Base-by-base conservation (phyloP, 2,113 vertebrate species). In the Ondatra zibethicus region DNA sequence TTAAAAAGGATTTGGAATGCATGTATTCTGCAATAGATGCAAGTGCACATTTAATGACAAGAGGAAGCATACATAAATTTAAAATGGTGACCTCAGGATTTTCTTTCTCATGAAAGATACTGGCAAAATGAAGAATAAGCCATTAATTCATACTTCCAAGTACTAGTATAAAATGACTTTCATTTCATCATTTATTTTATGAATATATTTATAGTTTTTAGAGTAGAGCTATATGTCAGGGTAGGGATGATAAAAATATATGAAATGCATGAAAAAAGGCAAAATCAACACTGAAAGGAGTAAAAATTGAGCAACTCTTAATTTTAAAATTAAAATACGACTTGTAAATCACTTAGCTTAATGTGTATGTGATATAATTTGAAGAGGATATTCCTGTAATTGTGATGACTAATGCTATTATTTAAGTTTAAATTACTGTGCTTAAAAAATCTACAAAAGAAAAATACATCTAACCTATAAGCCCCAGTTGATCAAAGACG, bases 91-190 rank as follows among this genome's bases (percentile, higher is more conserved):
- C 33, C 29, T 52, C 6, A 70, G 39, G 33, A 84, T 77, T 58
- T 85, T 58, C 77, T 76, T 85, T 93, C 61, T 89, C 39, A 36
- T 50, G n/a, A 93, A 72, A 84, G 25, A 93, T 23, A 84, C 82
- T 89, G 27, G 75, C 5, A 77, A 50, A 42, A 84, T 39, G 58
- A 92, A 82, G 75, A 88, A 66, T 19, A 85, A 89, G 80, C 11
- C 58, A 88, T 89, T 50, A 77, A 33, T 42, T 84, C 78, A 76
- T 92, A 10, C 77, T 75, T 65, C 13, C n/a, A 84, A 42, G 29
- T 47, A 76, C 36, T 89, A 31, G n/a, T 27, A 82, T 55, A 55
- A 4, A 85, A 42, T 70, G 17, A 2, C 13, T 95, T 68, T 85
- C 45, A 68, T 76, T 27, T 76, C 31, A 93, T 45, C 36, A 47